Conservation (phyloP, 2,888 invertebrate genomes). For the Tuta absoluta region DNA sequence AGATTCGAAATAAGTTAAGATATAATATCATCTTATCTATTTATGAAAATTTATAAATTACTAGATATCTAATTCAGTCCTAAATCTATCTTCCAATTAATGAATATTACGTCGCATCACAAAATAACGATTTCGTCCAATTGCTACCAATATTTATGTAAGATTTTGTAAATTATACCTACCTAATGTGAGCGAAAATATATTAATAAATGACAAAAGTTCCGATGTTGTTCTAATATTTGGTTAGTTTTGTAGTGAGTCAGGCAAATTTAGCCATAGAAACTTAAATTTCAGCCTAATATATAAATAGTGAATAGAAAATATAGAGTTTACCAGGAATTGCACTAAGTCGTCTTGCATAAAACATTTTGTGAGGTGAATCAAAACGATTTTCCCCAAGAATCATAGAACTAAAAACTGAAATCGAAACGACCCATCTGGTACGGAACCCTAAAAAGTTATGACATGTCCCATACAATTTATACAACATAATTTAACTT, state of each 20-base stretch:
- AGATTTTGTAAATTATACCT: conserved; percentile 48
- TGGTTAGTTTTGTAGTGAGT: no score
- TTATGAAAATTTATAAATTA: conserved; percentile 43
- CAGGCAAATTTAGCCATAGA: no score
- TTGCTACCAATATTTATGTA: conserved; percentile 43
- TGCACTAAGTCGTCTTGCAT: no score
- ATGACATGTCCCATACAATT: no score
- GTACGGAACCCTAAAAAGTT: no score
- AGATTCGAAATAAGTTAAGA: conserved; percentile 50
- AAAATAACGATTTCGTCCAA: conserved; percentile 48
- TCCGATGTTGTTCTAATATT: background rate
- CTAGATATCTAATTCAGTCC: conserved; percentile 26
- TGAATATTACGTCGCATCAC: conserved; percentile 51
- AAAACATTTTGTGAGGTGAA: no score
- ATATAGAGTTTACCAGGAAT: no score
- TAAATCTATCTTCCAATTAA: conserved; percentile 47
- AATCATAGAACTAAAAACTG: no score
- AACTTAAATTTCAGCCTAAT: background rate
- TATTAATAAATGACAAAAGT: conserved; percentile 27
- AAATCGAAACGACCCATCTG: no score
- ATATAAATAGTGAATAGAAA: background rate
- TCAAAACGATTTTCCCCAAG: no score
- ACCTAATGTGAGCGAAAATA: conserved; percentile 60
- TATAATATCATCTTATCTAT: conserved; percentile 44
- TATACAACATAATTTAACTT: no score